Base-by-base conservation (phyloP, 53 echinoderm and acorn worm species). In the Zoroaster sp. region DNA sequence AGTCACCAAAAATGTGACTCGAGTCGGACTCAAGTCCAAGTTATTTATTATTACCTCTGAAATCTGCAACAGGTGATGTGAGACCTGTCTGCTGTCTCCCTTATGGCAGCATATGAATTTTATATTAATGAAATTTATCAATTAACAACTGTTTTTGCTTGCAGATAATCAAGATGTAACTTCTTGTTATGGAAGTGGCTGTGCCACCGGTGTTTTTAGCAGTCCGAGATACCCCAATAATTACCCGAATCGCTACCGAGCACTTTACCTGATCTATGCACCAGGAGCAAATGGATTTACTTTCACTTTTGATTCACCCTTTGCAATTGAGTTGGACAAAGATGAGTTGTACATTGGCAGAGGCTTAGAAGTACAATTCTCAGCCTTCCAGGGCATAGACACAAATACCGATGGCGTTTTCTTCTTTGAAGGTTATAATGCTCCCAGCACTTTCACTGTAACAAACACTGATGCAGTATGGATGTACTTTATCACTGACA, bases 261-360 rank as follows among this genome's bases (percentile, higher is more conserved):
- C 83, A 20, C 88, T 94, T 3, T 96, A 96, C 78, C 96, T 96
- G 18, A 59, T 96, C 28, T 96, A 96, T 68, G 78, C 92, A 15
- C 96, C 96, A 21, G 88, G 88, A 40, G 94, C 92, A 10, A 43
- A 37, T 31, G 87, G 94, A 40, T 90, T 96, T 41, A 88, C 81
- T 5, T 91, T 96, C 89, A 83, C 78, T 38, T 96, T 96, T 77
- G 88, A 55, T 46, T 11, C 34, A 2, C 46, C 42, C 23, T 96
- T 96, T 69, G 83, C 54, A 41, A 91, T 96, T 75, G 96, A 96
- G 59, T 23, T 44, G 32, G 81, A 88, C 55, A 96, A 96, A 65
- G 96, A 96, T 92, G 96, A 96, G 73, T 70, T 96, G 14, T 96
- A 94, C 65, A 71, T 96, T 54, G 96, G 96, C 23, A 14, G 72